phyloP scores from a whole-genome alignment of 2,113 vertebrate genomes.

The Sinocyclocheilus anophthalmus region DNA sequence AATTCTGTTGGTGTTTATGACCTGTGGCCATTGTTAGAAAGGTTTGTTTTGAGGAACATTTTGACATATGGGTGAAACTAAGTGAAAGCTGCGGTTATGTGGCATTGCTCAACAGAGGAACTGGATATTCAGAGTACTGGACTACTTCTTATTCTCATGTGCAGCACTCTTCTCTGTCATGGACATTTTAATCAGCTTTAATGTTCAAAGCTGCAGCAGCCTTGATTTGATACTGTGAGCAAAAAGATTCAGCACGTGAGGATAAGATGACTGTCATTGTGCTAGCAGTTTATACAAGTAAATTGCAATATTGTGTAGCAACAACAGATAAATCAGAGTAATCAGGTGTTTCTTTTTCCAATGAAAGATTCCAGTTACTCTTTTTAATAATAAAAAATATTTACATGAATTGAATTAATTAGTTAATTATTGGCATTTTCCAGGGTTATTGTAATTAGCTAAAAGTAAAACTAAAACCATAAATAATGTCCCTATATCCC shows the following conservation, averaged over 20 bases:
- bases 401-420: background rate
- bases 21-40: background rate
- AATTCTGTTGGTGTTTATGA: background rate
- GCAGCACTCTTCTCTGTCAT: background rate
- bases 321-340: background rate
- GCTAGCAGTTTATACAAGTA: background rate
- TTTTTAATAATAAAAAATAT: background rate
- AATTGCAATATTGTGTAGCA: background rate
- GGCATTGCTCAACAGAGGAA: slow-evolving; percentile 11
- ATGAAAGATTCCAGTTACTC: background rate
- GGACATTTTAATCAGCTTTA: slow-evolving; percentile 31
- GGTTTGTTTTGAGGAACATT: background rate
- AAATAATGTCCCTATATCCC: background rate
- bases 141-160: slow-evolving; percentile 5
- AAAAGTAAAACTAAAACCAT: too few species aligned
- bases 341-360: background rate
- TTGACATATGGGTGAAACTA: background rate
- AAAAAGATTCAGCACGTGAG: background rate
- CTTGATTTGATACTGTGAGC: background rate
- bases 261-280: background rate
- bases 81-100: slow-evolving; percentile 7
- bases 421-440: background rate
- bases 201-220: background rate
- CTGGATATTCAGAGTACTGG: background rate
- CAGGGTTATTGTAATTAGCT: too few species aligned